These are phyloP conservation scores for Mythimna albipuncta DNA, from an alignment of 2,888 invertebrate genomes.

Conservation along the genomic window DNA sequence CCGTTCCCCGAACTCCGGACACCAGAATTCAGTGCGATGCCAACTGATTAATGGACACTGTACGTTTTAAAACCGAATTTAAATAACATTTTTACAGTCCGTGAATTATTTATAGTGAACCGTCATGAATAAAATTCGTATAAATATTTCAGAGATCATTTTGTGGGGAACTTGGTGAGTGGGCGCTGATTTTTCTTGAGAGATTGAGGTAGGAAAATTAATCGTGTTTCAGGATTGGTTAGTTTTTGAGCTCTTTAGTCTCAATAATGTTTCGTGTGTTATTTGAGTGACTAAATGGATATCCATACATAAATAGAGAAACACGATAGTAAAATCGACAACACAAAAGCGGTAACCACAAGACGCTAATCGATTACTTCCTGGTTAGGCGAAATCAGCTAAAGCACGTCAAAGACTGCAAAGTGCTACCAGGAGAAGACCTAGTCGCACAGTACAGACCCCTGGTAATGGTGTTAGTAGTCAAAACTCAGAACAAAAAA, in stretches of 20 bases:
- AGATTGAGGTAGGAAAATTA: slow-evolving; percentile 12
- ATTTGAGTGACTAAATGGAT: too few relatives aligned
- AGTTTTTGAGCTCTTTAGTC: not conserved
- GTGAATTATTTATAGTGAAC: slow-evolving; percentile 74
- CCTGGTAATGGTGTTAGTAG: too few relatives aligned
- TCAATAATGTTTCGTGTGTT: too few relatives aligned
- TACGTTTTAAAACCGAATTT: slow-evolving; percentile 73
- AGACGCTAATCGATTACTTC: too few relatives aligned
- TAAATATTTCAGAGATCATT: slow-evolving; percentile 64
- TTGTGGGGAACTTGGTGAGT: slow-evolving; percentile 25
- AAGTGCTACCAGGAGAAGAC: too few relatives aligned
- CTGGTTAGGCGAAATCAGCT: too few relatives aligned
- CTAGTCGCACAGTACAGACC: too few relatives aligned
- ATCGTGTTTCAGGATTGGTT: not conserved
- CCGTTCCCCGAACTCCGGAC: slow-evolving; percentile 34
- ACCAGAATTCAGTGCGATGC: slow-evolving; percentile 56
- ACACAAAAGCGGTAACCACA: too few relatives aligned
- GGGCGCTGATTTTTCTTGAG: slow-evolving; percentile 18
- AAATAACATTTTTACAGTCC: slow-evolving; percentile 76
- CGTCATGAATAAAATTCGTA: slow-evolving; percentile 67
- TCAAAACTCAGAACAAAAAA: too few relatives aligned
- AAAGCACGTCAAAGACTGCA: too few relatives aligned
- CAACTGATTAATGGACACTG: slow-evolving; percentile 70
- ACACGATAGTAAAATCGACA: too few relatives aligned
- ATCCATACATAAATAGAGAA: too few relatives aligned